Evolutionary conservation across 2,113 vertebrate genomes (phyloP).

Genomic region (Mirza zaza): DNA sequence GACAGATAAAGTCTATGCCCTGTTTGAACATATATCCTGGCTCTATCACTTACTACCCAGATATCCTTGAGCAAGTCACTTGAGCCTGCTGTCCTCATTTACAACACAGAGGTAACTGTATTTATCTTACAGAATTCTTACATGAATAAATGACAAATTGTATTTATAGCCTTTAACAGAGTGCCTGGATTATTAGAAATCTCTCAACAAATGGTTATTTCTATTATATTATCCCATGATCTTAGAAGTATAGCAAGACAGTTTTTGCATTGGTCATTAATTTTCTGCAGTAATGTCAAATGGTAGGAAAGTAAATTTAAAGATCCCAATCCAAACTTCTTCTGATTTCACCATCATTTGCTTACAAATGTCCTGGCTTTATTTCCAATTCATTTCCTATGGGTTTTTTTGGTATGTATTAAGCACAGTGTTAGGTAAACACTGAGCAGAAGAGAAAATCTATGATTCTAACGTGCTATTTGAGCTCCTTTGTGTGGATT

Average conservation of each 20-base stretch:
- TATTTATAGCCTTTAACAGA: background rate
- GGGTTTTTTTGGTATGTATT: background rate
- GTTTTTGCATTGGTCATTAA: background rate
- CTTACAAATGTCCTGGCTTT: background rate
- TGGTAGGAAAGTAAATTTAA: background rate
- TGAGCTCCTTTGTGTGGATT: background rate
- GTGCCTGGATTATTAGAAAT: background rate
- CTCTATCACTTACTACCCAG: background rate
- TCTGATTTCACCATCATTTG: background rate
- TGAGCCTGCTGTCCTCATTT: background rate
- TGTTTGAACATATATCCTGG: background rate
- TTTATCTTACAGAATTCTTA: background rate
- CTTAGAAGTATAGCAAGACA: background rate
- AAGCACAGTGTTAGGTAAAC: background rate
- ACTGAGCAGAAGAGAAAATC: background rate
- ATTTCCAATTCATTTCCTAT: background rate
- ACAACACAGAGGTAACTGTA: background rate
- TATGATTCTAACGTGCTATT: background rate
- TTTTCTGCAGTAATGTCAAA: background rate
- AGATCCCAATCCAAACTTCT: background rate
- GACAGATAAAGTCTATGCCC: background rate
- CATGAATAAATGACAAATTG: background rate
- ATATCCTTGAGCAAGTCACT: background rate
- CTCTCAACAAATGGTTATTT: background rate
- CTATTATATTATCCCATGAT: background rate